Percentiles rank a stretch among this genome's conserved stretches.
Conservation (phyloP, 2,113 vertebrate genomes). For the Dicaeum eximium region DNA sequence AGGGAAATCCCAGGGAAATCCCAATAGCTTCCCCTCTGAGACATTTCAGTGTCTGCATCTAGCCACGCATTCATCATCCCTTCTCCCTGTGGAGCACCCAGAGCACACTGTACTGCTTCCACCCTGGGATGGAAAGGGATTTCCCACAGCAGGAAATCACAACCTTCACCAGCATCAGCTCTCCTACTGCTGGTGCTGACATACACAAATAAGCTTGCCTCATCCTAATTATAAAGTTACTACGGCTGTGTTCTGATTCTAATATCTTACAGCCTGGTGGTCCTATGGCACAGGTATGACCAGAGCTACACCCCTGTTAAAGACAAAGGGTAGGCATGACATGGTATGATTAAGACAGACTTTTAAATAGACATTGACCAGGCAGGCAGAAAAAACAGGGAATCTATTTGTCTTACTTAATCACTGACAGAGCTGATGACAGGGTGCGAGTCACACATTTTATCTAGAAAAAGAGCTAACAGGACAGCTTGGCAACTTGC, state of each 20-base stretch:
- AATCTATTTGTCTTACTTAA: not conserved
- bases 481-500: not conserved
- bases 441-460: fast-evolving
- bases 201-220: not conserved
- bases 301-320: fast-evolving
- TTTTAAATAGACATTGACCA: not conserved
- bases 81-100: fast-evolving
- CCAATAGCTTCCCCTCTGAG: not conserved
- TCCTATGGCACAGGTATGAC: not conserved
- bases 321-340: not conserved
- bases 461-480: not conserved
- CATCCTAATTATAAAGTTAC: not conserved
- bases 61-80: fast-evolving
- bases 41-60: not conserved
- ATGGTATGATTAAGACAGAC: not conserved
- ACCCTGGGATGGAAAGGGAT: fast-evolving
- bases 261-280: not conserved
- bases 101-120: not conserved
- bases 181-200: not conserved
- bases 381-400: fast-evolving
- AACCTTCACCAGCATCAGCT: not conserved
- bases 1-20: not conserved
- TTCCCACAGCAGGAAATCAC: not conserved
- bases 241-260: not conserved
- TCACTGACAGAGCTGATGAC: not conserved